phyloP scores from a whole-genome alignment of 2,113 vertebrate species.

The Castor canadensis region DNA sequence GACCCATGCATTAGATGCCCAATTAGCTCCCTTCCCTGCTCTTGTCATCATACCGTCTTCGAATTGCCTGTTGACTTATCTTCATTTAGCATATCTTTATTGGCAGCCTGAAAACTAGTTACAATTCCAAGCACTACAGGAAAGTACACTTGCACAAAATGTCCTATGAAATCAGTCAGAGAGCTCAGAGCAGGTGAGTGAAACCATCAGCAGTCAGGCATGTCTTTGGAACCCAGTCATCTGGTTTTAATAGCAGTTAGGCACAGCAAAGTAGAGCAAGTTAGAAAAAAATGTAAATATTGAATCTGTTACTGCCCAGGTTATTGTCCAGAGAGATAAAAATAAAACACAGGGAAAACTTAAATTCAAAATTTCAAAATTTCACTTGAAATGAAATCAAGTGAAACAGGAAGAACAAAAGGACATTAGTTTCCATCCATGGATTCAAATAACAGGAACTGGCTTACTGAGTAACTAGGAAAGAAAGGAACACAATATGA shows the following conservation, averaged over 20 bases:
- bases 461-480: not conserved
- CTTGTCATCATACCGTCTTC: not conserved
- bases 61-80: not conserved
- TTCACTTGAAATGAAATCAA: constrained; percentile 36
- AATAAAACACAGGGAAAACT: not conserved
- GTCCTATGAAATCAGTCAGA: not conserved
- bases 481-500: not conserved
- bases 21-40: not conserved
- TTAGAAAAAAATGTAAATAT: not conserved
- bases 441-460: not conserved
- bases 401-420: not conserved
- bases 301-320: not conserved
- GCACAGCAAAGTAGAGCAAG: not conserved
- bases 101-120: not conserved
- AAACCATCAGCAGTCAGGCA: not conserved
- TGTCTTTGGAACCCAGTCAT: not conserved
- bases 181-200: not conserved
- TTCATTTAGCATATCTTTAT: not conserved
- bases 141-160: not conserved
- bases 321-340: not conserved
- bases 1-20: not conserved
- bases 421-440: not conserved
- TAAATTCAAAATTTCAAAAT: too few relatives aligned
- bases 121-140: not conserved
- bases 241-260: constrained; percentile 9